phyloP scores from a whole-genome alignment of 2,113 vertebrate genomes.

The Eretmodus cyanostictus region DNA sequence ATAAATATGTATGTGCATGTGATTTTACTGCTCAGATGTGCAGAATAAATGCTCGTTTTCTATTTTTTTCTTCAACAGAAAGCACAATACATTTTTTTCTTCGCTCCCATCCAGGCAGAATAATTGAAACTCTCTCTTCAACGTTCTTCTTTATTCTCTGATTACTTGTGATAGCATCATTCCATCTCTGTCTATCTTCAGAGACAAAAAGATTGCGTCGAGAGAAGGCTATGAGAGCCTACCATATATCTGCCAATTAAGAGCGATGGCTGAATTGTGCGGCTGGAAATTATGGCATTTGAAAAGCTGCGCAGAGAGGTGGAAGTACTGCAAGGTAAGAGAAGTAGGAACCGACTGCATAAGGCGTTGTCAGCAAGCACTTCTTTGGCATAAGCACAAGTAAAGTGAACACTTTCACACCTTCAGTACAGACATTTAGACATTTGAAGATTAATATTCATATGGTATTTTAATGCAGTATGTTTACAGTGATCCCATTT shows the following conservation, averaged over 20 bases:
- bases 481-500: neutral
- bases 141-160: slow-evolving; percentile 43
- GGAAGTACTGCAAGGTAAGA: slow-evolving; percentile 13
- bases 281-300: slow-evolving; percentile 34
- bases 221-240: slow-evolving; percentile 17
- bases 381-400: neutral
- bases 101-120: neutral
- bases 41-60: neutral
- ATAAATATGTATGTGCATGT: neutral
- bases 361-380: slow-evolving; percentile 1
- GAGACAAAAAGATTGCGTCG: slow-evolving; percentile 25
- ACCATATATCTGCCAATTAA: slow-evolving; percentile 46
- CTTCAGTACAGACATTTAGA: neutral
- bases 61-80: neutral
- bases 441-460: neutral
- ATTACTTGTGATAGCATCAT: slow-evolving; percentile 45
- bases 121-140: slow-evolving; percentile 40
- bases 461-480: neutral
- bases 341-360: neutral
- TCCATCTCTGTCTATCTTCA: slow-evolving; percentile 46
- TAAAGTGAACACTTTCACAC: neutral
- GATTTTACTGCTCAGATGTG: neutral
- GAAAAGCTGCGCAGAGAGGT: slow-evolving; percentile 12
- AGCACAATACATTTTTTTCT: neutral
- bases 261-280: slow-evolving; percentile 8